phyloP scores from a whole-genome alignment of 92 coral and sea anemone species.

The Scolanthus callimorphus region DNA sequence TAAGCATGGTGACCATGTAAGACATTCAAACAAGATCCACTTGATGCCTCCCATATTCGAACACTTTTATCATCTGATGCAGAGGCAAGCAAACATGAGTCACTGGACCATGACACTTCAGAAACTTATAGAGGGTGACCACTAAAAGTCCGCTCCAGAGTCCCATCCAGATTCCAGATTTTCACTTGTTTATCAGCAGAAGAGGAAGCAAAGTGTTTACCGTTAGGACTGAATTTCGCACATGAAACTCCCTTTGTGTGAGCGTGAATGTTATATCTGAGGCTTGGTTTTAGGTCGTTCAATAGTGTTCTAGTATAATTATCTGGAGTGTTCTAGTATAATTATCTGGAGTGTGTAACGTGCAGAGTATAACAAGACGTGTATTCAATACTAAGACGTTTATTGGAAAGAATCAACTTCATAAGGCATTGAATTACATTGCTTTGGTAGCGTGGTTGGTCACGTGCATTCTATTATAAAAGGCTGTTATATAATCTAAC shows the following conservation, averaged over 20 bases:
- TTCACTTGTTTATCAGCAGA: constrained; percentile 64
- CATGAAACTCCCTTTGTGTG: constrained; percentile 59
- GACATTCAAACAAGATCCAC: constrained; percentile 14
- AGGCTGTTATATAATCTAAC: too few relatives aligned
- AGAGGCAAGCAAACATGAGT: constrained; percentile 38
- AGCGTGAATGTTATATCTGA: constrained; percentile 7
- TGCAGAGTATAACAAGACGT: too few relatives aligned
- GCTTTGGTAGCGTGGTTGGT: too few relatives aligned
- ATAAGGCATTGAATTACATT: too few relatives aligned
- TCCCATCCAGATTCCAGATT: constrained; percentile 44
- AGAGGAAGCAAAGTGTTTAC: constrained; percentile 45
- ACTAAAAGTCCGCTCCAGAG: constrained; percentile 28
- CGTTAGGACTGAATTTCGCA: constrained; percentile 57
- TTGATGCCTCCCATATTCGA: constrained; percentile 44
- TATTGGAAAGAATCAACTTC: too few relatives aligned
- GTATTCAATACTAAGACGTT: too few relatives aligned
- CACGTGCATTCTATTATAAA: too few relatives aligned
- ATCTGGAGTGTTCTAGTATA: too few relatives aligned
- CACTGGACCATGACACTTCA: constrained; percentile 55
- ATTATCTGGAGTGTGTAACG: too few relatives aligned
- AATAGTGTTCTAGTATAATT: too few relatives aligned
- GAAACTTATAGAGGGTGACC: constrained; percentile 59
- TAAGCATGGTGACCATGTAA: constrained; percentile 51
- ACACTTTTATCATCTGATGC: constrained; percentile 65
- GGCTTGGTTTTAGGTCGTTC: not conserved